Evolutionary conservation across 2,888 invertebrate genomes (phyloP), one percentile per base, ranked within the genome.

Genomic region (Deroplatys truncata): DNA sequence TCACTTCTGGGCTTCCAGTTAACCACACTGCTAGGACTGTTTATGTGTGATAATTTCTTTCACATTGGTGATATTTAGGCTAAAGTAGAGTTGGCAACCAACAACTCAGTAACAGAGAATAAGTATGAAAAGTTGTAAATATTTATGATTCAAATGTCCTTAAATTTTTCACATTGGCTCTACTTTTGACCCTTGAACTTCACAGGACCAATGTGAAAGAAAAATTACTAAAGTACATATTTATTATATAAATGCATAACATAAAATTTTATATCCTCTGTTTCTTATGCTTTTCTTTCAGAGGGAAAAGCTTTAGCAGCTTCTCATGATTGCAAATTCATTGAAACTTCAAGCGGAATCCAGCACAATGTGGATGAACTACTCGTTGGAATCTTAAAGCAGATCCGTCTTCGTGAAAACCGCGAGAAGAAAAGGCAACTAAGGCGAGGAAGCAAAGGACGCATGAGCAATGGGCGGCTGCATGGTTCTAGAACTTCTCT

Each of bases 351-450:
- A 3, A 98, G 98, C 89, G 98, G 98, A 72, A 97, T 99, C 92
- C 98, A 99, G 94, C 98, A 99, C 95, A 98, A 99, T 94, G 98
- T 99, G 89, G 99, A 99, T 94, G 99, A 99, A 93, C 95, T 99
- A 90, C 95, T 99, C 49, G 98, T 99, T 90, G 99, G 99, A 0
- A 95, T 99, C 88, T 95, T 99, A 89, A 98, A 98, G 91, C 94
- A 94, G 92, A 97, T 98, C 92, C 95, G 97, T 4, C 94, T 97
- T 88, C 96, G 97, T 91, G 97, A 97, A 92, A 95, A 94, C 89
- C 94, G 97, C 35, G 97, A 96, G 92, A 97, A 96, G 94, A 97
- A 97, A 93, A 95, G 95, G 4, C 93, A 92, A 90, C 92, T 92
- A 84, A 93, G 93, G 91, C 93, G 93, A 88, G 92, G 94, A 94